Conservation (phyloP, 2,797 vertebrate species). For the Danio kyathit region DNA sequence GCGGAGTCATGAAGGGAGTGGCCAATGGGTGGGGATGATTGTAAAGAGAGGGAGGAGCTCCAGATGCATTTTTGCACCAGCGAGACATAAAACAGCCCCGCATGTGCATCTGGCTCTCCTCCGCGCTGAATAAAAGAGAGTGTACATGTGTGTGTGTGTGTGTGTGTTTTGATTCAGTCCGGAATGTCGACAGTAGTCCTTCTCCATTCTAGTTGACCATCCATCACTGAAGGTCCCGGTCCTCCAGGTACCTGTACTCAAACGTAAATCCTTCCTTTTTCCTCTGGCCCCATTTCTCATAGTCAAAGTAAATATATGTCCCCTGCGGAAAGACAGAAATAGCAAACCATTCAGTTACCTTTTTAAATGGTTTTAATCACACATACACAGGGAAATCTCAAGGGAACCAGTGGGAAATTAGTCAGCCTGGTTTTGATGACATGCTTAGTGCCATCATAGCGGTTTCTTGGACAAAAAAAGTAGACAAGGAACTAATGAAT, state of each 20-base stretch:
- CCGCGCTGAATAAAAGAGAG: slow-evolving; percentile 30
- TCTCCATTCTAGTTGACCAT: slow-evolving; percentile 35
- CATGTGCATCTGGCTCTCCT: slow-evolving; percentile 43
- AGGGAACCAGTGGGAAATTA: not conserved
- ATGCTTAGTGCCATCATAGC: no score
- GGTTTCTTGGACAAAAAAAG: no score
- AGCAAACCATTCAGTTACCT: not conserved
- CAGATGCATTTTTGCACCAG: slow-evolving; percentile 58
- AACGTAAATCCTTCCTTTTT: slow-evolving; percentile 95
- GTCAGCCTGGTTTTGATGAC: no score
- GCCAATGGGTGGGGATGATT: not conserved
- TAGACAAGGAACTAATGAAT: no score
- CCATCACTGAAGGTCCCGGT: slow-evolving; percentile 91
- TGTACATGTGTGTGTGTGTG: slow-evolving; percentile 10
- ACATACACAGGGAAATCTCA: not conserved
- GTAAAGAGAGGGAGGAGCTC: slow-evolving; percentile 53
- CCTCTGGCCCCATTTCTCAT: slow-evolving; percentile 94
- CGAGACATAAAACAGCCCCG: slow-evolving; percentile 59
- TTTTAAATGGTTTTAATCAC: not conserved
- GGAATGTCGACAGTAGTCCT: slow-evolving; percentile 79
- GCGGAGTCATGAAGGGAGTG: not conserved
- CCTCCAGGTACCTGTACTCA: slow-evolving; percentile 92
- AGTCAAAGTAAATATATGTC: slow-evolving; percentile 95
- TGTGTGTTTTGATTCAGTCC: slow-evolving; percentile 65
- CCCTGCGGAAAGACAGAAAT: slow-evolving; percentile 73